Conservation (phyloP, 2,888 invertebrate genomes). For the Teleiodes luculella region DNA sequence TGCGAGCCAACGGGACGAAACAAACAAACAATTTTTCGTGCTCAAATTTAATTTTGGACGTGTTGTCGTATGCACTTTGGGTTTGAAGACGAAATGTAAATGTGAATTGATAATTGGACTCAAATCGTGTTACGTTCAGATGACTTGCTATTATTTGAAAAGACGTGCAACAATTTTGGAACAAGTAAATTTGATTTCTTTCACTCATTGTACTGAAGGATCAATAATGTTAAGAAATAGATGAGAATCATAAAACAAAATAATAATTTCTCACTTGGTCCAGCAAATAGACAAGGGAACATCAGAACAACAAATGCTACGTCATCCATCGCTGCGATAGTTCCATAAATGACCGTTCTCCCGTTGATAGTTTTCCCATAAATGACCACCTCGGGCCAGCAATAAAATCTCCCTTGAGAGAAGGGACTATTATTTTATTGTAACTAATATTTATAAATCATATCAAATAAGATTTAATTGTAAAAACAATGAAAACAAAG, state of each 20-base stretch:
- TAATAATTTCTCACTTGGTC: slow-evolving; percentile 15
- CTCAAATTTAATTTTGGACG: slow-evolving; percentile 16
- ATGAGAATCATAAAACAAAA: background rate
- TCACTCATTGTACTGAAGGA: too few relatives aligned
- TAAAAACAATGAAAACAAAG: too few relatives aligned
- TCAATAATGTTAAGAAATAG: background rate
- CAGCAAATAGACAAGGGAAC: background rate
- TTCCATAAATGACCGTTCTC: slow-evolving; percentile 25
- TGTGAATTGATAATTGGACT: background rate
- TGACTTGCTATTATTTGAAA: background rate
- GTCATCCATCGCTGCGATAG: slow-evolving; percentile 59
- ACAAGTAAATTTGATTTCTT: background rate
- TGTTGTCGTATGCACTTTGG: background rate
- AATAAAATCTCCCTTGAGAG: slow-evolving; percentile 54
- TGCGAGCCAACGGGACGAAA: slow-evolving; percentile 30
- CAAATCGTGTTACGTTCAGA: too few relatives aligned
- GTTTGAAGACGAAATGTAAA: background rate
- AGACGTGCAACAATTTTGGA: background rate
- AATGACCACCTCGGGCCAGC: slow-evolving; percentile 69
- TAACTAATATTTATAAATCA: background rate
- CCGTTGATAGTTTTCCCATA: slow-evolving; percentile 74
- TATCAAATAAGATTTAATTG: too few relatives aligned
- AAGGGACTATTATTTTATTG: background rate
- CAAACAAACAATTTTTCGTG: slow-evolving; percentile 7
- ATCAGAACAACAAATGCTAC: slow-evolving; percentile 41